These are phyloP conservation scores for Rhadinocentrus ornatus DNA, from an alignment of 2,797 vertebrate species.

Conservation along the genomic window DNA sequence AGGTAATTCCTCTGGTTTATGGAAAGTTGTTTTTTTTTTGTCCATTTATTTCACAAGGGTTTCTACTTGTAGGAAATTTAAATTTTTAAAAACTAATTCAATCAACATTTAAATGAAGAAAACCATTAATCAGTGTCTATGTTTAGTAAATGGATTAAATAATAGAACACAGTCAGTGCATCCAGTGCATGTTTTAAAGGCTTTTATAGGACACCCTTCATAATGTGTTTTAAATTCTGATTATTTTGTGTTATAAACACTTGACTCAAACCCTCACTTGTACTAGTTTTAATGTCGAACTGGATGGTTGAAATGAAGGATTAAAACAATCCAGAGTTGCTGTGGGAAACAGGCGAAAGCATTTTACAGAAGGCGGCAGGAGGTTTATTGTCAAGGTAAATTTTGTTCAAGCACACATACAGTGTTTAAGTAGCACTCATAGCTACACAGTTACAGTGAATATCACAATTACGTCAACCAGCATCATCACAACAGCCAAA, in stretches of 20 bases:
- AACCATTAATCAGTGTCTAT: background rate
- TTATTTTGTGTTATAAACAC: background rate
- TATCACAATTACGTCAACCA: slow-evolving; percentile 37
- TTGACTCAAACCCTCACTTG: background rate
- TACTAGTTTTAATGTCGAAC: background rate
- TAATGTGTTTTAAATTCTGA: background rate
- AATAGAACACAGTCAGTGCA: background rate
- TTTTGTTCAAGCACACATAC: slow-evolving; percentile 11
- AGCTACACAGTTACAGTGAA: slow-evolving; percentile 38
- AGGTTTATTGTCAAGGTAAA: slow-evolving; percentile 7
- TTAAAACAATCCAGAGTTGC: background rate
- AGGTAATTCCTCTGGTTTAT: too few species aligned
- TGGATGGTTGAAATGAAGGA: background rate
- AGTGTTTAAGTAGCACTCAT: slow-evolving; percentile 29
- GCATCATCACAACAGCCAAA: slow-evolving; percentile 49
- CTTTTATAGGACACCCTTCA: background rate
- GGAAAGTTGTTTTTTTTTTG: too few species aligned
- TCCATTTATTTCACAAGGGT: too few species aligned
- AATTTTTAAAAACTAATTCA: background rate
- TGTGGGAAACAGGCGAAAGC: background rate
- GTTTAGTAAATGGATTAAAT: background rate
- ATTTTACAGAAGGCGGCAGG: background rate
- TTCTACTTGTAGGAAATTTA: too few species aligned
- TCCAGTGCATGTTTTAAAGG: background rate
- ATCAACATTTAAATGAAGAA: background rate